Evolutionary conservation across 1,140 invertebrate genomes (phyloP), one percentile per base, ranked within the genome.

Genomic region (Mercenaria mercenaria): DNA sequence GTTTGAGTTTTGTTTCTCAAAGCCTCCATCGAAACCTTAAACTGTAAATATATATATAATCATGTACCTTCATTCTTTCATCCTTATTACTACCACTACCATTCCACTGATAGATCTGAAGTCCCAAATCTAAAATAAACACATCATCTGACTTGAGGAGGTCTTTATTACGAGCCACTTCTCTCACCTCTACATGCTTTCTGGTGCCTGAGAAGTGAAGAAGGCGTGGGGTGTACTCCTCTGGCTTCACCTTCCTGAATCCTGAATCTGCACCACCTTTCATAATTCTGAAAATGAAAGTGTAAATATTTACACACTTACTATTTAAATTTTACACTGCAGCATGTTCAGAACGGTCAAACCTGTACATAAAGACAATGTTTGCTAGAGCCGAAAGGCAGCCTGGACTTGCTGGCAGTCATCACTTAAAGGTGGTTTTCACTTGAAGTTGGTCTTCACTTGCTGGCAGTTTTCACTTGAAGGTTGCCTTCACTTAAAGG

Each of bases 91-190:
- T 90, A 2, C 86, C 90, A 26, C 39, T 84, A 2, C 95, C 95
- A 83, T 95, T 95, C 95, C 98, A 99, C 4, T 99, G 97, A 92
- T 97, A 98, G 81, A 99, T 97, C 85, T 97, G 97, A 80, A 97
- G 97, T 32, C 98, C 98, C 34, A 97, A 96, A 95, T 99, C 98
- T 92, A 99, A 96, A 93, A 99, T 98, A 96, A 98, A 99, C 92
- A 98, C 98, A 94, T 99, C 98, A 11, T 98, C 98, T 95, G 97
- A 97, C 96, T 98, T 98, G 97, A 99, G 32, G 11, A 52, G 59
- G 15, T 91, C 56, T 69, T 88, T 92, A 15, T 52, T 72, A 20
- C 88, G 84, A 15, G 92, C 79, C 11, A 95, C 91, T 47, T 85
- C 93, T 50, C 89, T 92, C 26, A 95, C 91, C 34, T 79, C 64